Percentiles rank a stretch among this genome's conserved stretches.
phyloP scores from a whole-genome alignment of 2,888 invertebrate species.

The Notodonta dromedarius region DNA sequence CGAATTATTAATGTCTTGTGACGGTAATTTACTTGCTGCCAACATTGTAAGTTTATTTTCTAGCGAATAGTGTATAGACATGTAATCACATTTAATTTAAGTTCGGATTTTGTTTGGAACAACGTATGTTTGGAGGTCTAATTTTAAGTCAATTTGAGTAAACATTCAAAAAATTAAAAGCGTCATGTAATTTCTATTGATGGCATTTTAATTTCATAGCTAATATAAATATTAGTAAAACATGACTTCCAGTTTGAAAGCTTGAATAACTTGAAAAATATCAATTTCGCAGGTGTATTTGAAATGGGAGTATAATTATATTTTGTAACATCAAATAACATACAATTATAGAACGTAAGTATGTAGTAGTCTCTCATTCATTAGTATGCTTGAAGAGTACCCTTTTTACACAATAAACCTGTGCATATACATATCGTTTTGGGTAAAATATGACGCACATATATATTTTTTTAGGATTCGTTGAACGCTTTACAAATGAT shows the following conservation, averaged over 20 bases:
- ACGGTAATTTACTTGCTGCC: conserved; percentile 58
- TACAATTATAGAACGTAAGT: not conserved
- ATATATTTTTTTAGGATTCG: not conserved
- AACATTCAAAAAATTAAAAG: conserved; percentile 28
- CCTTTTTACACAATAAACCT: too few species aligned
- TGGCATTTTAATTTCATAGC: conserved; percentile 46
- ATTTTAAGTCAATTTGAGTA: conserved; percentile 20
- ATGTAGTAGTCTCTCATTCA: not conserved
- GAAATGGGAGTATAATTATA: not conserved
- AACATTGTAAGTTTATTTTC: conserved; percentile 44
- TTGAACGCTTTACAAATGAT: not conserved
- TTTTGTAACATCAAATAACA: conserved; percentile 3
- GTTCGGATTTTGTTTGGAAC: conserved; percentile 40
- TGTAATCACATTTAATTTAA: conserved; percentile 60
- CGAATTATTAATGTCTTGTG: conserved; percentile 37
- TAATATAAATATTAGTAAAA: conserved; percentile 23
- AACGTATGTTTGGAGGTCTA: conserved; percentile 29
- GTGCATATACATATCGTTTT: too few species aligned
- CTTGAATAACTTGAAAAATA: conserved; percentile 41
- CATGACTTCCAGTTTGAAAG: conserved; percentile 42
- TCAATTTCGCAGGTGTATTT: conserved; percentile 29
- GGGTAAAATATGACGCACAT: too few species aligned
- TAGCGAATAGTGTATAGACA: conserved; percentile 52
- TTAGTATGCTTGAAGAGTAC: not conserved
- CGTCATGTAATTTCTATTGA: conserved; percentile 30